Conservation (phyloP, 92 coral and sea anemone species). For the Parazoanthus atlanticus region DNA sequence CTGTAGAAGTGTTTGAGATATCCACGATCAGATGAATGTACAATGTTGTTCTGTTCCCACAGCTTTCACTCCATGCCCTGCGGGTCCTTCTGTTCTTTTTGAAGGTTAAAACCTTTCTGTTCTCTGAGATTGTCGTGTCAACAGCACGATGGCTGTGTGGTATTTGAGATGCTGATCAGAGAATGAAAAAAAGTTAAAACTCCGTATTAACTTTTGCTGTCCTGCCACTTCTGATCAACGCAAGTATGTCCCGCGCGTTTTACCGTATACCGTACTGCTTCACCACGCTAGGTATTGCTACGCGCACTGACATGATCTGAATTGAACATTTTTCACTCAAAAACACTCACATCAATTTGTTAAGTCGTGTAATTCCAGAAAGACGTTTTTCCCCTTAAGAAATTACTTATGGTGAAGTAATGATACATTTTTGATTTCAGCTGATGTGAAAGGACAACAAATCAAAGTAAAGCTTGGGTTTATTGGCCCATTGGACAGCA, state of each 20-base stretch:
- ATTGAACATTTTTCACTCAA: neutral
- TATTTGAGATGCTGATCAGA: no score
- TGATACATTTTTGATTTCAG: constrained; percentile 48
- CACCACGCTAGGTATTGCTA: no score
- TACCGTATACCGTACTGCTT: no score
- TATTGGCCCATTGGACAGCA: constrained; percentile 87
- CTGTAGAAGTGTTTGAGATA: neutral
- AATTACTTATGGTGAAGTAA: neutral
- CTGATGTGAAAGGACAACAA: constrained; percentile 68
- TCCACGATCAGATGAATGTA: neutral
- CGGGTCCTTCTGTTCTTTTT: neutral
- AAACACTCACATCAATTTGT: neutral
- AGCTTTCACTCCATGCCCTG: neutral
- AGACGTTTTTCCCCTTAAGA: neutral
- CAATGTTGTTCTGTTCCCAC: neutral
- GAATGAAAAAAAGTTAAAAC: no score
- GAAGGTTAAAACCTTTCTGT: no score
- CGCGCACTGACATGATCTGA: no score
- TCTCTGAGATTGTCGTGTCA: neutral
- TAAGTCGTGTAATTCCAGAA: neutral
- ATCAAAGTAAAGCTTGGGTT: constrained; percentile 93
- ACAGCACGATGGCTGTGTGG: no score
- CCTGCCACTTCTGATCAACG: no score
- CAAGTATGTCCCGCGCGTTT: no score
- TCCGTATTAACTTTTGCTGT: no score